Conservation (phyloP, 2,888 invertebrate species). For the Coelinius sp. region DNA sequence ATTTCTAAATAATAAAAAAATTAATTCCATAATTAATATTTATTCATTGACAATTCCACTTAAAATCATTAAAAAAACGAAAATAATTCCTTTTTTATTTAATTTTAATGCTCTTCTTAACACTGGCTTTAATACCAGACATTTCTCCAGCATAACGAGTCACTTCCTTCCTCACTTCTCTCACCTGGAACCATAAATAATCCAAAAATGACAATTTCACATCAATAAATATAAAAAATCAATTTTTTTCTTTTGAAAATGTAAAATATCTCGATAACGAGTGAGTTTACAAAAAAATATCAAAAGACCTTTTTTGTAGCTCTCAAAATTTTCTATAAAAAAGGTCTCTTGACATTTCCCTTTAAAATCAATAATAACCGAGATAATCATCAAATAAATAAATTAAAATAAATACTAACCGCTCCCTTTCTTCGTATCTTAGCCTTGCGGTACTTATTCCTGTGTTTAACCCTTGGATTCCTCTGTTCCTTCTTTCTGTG, state of each 20-base stretch:
- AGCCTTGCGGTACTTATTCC: slow-evolving; percentile 93
- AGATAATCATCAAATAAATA: neutral
- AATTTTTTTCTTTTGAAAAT: no score
- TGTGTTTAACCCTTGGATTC: slow-evolving; percentile 96
- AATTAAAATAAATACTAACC: slow-evolving; percentile 71
- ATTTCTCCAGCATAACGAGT: slow-evolving; percentile 91
- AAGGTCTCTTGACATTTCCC: neutral
- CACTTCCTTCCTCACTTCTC: slow-evolving; percentile 86
- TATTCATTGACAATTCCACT: neutral
- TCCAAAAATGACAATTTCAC: no score
- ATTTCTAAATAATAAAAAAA: slow-evolving; percentile 58
- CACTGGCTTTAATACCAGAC: slow-evolving; percentile 92
- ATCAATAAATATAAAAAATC: slow-evolving; percentile 14
- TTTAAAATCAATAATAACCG: neutral
- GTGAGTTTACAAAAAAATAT: no score
- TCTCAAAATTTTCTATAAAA: neutral
- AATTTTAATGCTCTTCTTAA: slow-evolving; percentile 91
- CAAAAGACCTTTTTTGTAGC: no score
- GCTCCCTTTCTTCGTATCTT: slow-evolving; percentile 94
- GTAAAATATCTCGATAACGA: no score
- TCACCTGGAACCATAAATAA: slow-evolving; percentile 75
- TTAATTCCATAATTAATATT: slow-evolving; percentile 50
- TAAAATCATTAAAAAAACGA: neutral
- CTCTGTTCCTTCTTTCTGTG: slow-evolving; percentile 91
- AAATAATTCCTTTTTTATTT: slow-evolving; percentile 72